phyloP scores from a whole-genome alignment of 2,797 vertebrate genomes.

The Arrhamphus sclerolepis region DNA sequence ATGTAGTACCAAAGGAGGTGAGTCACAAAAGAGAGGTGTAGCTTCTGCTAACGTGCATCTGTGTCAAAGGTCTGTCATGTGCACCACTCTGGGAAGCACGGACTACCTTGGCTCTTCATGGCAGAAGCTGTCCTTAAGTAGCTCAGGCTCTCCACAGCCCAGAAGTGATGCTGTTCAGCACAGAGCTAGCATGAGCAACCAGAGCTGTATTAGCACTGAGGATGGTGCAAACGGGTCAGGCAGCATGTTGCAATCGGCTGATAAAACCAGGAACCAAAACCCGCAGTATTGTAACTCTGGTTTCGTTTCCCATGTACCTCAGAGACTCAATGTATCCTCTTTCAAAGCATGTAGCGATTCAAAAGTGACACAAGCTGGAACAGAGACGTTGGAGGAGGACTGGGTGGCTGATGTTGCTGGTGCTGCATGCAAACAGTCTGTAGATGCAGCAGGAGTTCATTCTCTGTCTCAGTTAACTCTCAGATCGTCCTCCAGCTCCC shows the following conservation, averaged over 20 bases:
- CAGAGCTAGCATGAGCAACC: not conserved
- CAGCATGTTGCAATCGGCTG: not conserved
- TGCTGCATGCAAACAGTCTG: not conserved
- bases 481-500: conserved; percentile 39
- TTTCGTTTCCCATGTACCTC: conserved; percentile 4
- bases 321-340: conserved; percentile 4
- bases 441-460: not conserved
- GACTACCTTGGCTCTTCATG: conserved; percentile 76
- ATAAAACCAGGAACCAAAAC: conserved; percentile 29
- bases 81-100: conserved; percentile 29
- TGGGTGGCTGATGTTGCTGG: not conserved
- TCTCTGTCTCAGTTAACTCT: conserved; percentile 50
- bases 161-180: conserved; percentile 4
- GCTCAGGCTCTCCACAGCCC: conserved; percentile 47
- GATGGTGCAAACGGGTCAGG: conserved; percentile 17
- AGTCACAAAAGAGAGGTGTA: conserved; percentile 7
- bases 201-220: conserved; percentile 50
- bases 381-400: conserved; percentile 46
- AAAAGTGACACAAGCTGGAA: conserved; percentile 48
- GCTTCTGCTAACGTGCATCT: not conserved
- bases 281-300: not conserved
- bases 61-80: conserved; percentile 1
- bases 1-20: conserved; percentile 46
- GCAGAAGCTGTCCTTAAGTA: conserved; percentile 78
- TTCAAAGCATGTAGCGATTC: conserved; percentile 17